These are phyloP conservation scores for Rhynchomys soricoides DNA, from an alignment of 2,113 vertebrate species.

Conservation along the genomic window DNA sequence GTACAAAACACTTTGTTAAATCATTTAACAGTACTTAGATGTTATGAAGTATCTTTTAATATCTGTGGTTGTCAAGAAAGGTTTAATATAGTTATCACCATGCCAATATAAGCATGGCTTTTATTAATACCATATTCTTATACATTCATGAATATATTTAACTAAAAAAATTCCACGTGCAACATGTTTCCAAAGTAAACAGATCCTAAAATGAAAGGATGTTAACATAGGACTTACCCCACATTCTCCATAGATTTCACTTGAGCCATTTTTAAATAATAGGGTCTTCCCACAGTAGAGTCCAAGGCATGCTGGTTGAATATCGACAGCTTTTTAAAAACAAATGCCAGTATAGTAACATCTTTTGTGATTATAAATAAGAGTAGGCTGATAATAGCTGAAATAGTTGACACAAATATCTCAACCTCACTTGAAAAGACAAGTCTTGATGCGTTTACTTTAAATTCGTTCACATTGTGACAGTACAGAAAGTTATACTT, in stretches of 20 bases:
- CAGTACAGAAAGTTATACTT: not conserved
- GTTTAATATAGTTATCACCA: not conserved
- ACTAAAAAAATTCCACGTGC: conserved; percentile 40
- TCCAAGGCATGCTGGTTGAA: conserved; percentile 92
- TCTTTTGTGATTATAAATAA: conserved; percentile 73
- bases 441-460: not conserved
- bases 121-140: conserved; percentile 36
- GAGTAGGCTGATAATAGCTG: conserved; percentile 40
- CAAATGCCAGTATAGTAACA: conserved; percentile 76
- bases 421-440: not conserved
- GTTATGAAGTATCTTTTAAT: conserved; percentile 31
- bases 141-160: not conserved
- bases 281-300: conserved; percentile 92
- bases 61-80: conserved; percentile 14
- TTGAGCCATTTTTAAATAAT: conserved; percentile 83
- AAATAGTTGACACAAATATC: conserved; percentile 21
- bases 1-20: not conserved
- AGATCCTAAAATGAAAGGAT: conserved; percentile 49
- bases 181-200: conserved; percentile 55
- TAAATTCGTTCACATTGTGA: not conserved
- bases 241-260: conserved; percentile 90
- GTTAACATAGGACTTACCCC: conserved; percentile 88
- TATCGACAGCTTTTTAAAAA: conserved; percentile 89
- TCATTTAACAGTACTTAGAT: conserved; percentile 26
- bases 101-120: not conserved